Conservation (phyloP, 2,113 vertebrate species). For the Antigone vipio region DNA sequence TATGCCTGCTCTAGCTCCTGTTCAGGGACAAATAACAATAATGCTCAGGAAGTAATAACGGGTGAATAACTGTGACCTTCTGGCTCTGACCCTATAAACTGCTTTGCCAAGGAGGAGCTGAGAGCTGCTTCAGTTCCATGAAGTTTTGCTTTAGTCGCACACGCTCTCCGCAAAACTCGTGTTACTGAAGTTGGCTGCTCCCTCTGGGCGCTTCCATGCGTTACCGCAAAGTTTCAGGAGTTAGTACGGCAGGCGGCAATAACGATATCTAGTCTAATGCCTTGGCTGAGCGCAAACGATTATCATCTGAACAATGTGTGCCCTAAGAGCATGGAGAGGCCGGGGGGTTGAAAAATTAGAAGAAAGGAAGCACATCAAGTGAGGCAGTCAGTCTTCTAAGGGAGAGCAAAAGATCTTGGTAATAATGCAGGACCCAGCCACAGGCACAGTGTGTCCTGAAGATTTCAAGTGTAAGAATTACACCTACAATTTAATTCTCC, state of each 20-base stretch:
- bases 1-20: background rate
- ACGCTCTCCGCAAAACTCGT: background rate
- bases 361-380: background rate
- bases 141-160: background rate
- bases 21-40: background rate
- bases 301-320: background rate
- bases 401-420: background rate
- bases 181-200: background rate
- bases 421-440: background rate
- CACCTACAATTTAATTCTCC: background rate
- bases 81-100: background rate
- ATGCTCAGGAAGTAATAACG: background rate
- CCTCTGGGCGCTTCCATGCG: rapidly evolving
- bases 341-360: background rate
- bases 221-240: background rate
- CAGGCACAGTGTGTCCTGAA: background rate
- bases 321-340: background rate
- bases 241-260: background rate
- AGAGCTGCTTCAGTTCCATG: background rate
- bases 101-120: background rate
- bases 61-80: background rate
- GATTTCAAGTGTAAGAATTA: background rate
- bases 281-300: background rate
- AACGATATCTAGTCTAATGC: background rate
- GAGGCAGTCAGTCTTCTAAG: background rate